These are phyloP conservation scores for Drosophila baimaii DNA, from an alignment of 1,140 invertebrate species.

Conservation along the genomic window DNA sequence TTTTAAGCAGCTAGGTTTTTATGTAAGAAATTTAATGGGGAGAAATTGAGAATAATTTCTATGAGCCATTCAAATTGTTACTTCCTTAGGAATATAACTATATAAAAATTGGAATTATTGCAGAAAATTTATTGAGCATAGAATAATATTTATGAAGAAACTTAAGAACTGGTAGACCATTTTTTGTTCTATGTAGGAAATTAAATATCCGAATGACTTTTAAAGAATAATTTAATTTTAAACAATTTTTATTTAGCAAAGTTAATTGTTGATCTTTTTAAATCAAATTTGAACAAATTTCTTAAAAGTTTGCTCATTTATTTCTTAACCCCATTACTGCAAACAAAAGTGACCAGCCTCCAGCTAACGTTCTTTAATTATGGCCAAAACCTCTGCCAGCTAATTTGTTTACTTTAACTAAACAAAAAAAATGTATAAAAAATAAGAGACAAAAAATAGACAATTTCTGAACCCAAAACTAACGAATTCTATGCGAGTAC, in stretches of 20 bases:
- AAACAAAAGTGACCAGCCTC: background rate
- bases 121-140: no score
- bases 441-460: background rate
- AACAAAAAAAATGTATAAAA: background rate
- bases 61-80: no score
- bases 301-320: background rate
- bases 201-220: no score
- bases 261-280: no score
- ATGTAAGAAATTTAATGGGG: background rate
- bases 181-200: no score
- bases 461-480: slow-evolving; percentile 25
- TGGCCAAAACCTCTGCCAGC: background rate
- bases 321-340: background rate
- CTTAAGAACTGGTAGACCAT: no score
- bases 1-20: background rate
- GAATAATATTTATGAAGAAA: no score
- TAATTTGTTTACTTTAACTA: slow-evolving; percentile 5
- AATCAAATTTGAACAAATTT: background rate
- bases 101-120: no score
- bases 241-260: no score
- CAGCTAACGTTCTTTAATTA: background rate
- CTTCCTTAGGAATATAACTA: no score
- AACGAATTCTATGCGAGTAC: slow-evolving; percentile 55
- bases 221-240: no score
- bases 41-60: background rate